A percentile compares a stretch with the other conserved stretches of the same genome.
phyloP scores from a whole-genome alignment of 2,797 vertebrate genomes.

The Lagorchestes hirsutus region DNA sequence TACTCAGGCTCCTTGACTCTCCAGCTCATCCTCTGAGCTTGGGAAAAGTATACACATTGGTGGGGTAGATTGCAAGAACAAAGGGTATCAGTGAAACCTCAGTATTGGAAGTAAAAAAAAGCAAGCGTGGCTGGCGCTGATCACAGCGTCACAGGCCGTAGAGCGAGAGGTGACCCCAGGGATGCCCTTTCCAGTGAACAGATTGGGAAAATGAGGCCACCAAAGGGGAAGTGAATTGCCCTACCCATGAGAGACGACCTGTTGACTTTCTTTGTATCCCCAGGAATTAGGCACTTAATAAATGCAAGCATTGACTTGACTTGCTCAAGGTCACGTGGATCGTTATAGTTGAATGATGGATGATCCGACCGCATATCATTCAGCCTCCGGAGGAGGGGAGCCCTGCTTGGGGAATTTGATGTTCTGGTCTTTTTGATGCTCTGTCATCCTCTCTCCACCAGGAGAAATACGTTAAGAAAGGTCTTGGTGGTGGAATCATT shows the following conservation, averaged over 20 bases:
- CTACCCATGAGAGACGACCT: too few relatives aligned
- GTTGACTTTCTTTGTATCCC: too few relatives aligned
- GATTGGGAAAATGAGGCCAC: not conserved
- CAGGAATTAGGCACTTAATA: not conserved
- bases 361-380: not conserved
- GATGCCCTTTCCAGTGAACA: not conserved
- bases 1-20: not conserved
- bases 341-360: not conserved
- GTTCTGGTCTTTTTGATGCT: too few relatives aligned
- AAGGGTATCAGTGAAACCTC: not conserved
- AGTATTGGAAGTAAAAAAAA: not conserved
- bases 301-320: not conserved
- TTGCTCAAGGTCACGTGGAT: not conserved
- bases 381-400: not conserved
- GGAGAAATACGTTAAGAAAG: not conserved
- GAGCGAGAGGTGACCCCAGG: not conserved
- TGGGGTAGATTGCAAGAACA: not conserved
- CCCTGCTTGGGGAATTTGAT: not conserved
- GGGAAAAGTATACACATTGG: not conserved
- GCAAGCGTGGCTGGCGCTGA: not conserved
- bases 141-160: too few relatives aligned
- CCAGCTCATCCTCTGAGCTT: not conserved
- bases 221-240: not conserved
- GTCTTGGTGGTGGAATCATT: not conserved
- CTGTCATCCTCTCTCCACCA: not conserved